A percentile compares a stretch with the other conserved stretches of the same genome.
phyloP scores from a whole-genome alignment of 2,113 vertebrate species.

The Cochlearius cochlearius region DNA sequence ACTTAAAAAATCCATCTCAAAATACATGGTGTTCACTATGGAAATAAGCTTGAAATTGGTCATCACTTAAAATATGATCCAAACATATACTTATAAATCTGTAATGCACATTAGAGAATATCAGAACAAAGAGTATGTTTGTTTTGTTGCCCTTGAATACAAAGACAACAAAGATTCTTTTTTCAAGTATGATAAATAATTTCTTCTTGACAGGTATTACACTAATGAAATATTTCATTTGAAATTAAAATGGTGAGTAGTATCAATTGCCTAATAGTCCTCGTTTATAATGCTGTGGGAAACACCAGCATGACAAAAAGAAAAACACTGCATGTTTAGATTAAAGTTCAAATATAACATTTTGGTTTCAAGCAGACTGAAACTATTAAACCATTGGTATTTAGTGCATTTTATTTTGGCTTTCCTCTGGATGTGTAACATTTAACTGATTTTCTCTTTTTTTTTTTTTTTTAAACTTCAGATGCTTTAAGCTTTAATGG shows the following conservation, averaged over 20 bases:
- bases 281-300: background rate
- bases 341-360: background rate
- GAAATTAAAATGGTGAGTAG: background rate
- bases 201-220: background rate
- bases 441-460: background rate
- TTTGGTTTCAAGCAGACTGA: background rate
- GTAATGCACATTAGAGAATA: background rate
- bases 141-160: background rate
- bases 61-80: background rate
- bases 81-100: conserved; percentile 4
- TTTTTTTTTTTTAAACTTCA: background rate
- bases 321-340: background rate
- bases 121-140: background rate
- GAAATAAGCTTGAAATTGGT: conserved; percentile 32
- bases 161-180: background rate
- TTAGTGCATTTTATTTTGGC: background rate
- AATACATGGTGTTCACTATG: background rate
- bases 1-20: conserved; percentile 6
- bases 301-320: background rate
- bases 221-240: background rate
- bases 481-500: background rate
- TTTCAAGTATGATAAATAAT: background rate
- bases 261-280: background rate
- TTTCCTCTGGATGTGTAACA: background rate
- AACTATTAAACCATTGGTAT: background rate